Conservation (phyloP, 2,797 vertebrate species). For the Mastacembelus armatus region DNA sequence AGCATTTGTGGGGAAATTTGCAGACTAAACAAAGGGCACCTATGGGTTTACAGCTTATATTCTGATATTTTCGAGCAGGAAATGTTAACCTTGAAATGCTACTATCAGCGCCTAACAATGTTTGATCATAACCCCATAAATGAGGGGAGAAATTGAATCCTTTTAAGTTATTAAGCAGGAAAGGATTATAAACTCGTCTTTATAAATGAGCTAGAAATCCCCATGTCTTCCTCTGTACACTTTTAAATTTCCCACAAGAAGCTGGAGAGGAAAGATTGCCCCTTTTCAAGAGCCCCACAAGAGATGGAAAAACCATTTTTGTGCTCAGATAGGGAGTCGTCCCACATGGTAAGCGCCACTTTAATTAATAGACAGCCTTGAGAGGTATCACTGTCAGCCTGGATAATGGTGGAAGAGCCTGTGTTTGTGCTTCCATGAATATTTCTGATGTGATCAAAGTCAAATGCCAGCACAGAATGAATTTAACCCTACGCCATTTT, state of each 20-base stretch:
- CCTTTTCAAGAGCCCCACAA: constrained; percentile 82
- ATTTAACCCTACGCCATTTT: constrained; percentile 74
- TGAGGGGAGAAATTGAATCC: constrained; percentile 83
- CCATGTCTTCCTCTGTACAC: constrained; percentile 84
- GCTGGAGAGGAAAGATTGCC: constrained; percentile 82
- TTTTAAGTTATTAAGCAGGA: constrained; percentile 87
- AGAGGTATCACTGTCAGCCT: constrained; percentile 86
- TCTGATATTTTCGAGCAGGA: constrained; percentile 72
- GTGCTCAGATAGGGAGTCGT: constrained; percentile 81
- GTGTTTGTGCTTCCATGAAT: constrained; percentile 91
- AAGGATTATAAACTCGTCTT: constrained; percentile 86
- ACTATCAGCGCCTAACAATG: constrained; percentile 79
- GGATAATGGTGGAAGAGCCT: constrained; percentile 85
- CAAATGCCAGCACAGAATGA: constrained; percentile 81
- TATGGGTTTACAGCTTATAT: constrained; percentile 75
- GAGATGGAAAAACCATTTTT: constrained; percentile 82
- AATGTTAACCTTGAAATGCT: constrained; percentile 82
- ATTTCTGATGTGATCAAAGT: constrained; percentile 94
- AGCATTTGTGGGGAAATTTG: constrained; percentile 50
- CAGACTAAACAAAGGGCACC: constrained; percentile 73
- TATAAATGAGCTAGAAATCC: constrained; percentile 85
- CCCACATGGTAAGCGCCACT: constrained; percentile 86
- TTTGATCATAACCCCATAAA: constrained; percentile 81
- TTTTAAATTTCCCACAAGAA: constrained; percentile 84
- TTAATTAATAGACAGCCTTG: constrained; percentile 92